These are phyloP conservation scores for Lonchura striata DNA, from an alignment of 2,113 vertebrate species.

Conservation along the genomic window DNA sequence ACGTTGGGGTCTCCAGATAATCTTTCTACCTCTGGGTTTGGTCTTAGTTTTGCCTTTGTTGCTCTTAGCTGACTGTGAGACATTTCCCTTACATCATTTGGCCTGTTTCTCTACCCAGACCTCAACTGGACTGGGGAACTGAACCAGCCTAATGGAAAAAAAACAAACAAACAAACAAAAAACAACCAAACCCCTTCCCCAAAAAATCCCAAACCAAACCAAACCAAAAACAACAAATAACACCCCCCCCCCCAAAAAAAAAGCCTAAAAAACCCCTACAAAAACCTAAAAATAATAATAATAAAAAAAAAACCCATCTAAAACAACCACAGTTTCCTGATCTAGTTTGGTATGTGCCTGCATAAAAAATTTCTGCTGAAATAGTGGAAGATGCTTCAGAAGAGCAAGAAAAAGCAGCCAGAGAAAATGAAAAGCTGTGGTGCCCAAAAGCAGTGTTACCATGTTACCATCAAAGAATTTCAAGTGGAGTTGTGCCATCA, in stretches of 20 bases:
- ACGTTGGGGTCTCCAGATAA: neutral
- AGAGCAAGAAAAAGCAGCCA: neutral
- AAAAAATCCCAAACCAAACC: neutral
- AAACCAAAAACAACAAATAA: neutral
- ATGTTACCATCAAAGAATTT: neutral
- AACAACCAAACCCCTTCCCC: neutral
- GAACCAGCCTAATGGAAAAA: neutral
- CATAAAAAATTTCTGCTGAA: neutral
- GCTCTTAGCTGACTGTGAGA: rapidly evolving
- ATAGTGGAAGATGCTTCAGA: neutral
- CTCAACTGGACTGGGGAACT: neutral
- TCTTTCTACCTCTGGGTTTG: neutral
- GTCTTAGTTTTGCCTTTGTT: neutral
- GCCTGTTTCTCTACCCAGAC: neutral
- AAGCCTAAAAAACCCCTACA: neutral
- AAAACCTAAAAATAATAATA: neutral
- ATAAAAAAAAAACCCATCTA: rapidly evolving
- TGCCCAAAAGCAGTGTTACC: neutral
- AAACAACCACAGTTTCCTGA: neutral
- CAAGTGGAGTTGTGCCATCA: neutral
- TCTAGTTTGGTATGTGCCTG: neutral
- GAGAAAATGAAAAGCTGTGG: rapidly evolving
- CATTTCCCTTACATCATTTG: neutral
- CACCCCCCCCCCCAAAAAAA: too few relatives aligned
- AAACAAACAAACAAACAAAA: neutral